Evolutionary conservation across 2,888 invertebrate genomes (phyloP).

Genomic region (Taphrorychus bicolor): DNA sequence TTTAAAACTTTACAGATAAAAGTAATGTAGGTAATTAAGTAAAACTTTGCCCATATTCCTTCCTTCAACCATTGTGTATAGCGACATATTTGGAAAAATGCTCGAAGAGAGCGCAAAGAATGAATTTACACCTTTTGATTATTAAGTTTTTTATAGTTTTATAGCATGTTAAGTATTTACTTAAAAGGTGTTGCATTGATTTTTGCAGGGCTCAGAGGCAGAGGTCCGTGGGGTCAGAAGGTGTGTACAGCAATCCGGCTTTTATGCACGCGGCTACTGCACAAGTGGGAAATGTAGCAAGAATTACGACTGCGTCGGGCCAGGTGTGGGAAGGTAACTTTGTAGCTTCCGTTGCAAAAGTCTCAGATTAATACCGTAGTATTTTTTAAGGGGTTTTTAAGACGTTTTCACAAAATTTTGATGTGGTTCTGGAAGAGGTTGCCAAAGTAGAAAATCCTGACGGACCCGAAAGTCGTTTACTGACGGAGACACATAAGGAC

Average conservation of each 20-base stretch:
- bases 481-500: slow-evolving; percentile 75
- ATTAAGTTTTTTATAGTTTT: too few species aligned
- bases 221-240: slow-evolving; percentile 76
- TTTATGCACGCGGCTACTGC: slow-evolving; percentile 90
- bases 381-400: slow-evolving; percentile 69
- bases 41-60: too few species aligned
- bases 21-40: too few species aligned
- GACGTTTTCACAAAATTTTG: slow-evolving; percentile 88
- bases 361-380: background rate
- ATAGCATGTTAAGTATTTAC: too few species aligned
- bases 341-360: too few species aligned
- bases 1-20: too few species aligned
- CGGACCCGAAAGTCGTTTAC: slow-evolving; percentile 60
- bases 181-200: background rate
- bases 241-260: slow-evolving; percentile 87
- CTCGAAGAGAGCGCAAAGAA: background rate
- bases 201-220: slow-evolving; percentile 70
- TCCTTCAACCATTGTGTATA: background rate
- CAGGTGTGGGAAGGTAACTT: slow-evolving; percentile 79
- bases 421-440: slow-evolving; percentile 85
- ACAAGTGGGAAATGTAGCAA: slow-evolving; percentile 83
- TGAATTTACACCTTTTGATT: background rate
- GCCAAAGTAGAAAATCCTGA: slow-evolving; percentile 79
- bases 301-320: slow-evolving; percentile 84
- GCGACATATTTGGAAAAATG: too few species aligned